phyloP scores from a whole-genome alignment of 30 jellyfish, hydroid and myxozoan species.

The Hydra vulgaris region DNA sequence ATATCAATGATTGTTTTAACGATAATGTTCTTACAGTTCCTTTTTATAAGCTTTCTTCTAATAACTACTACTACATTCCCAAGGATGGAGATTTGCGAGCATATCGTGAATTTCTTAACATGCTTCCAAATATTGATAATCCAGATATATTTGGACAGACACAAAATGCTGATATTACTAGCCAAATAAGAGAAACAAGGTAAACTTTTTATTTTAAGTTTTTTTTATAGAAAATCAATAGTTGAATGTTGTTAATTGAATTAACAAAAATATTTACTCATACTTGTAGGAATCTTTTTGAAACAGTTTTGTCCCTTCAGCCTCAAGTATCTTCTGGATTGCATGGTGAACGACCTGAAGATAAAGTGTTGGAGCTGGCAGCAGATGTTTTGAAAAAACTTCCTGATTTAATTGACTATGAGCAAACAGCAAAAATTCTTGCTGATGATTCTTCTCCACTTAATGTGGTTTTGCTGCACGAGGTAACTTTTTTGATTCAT shows the following conservation, averaged over 20 bases:
- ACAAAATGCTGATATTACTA: slow-evolving; percentile 96
- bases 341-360: slow-evolving; percentile 87
- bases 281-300: slow-evolving; percentile 57
- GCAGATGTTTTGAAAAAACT: slow-evolving; percentile 77
- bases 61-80: slow-evolving; percentile 71
- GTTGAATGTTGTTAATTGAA: neutral
- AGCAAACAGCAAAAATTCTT: slow-evolving; percentile 72
- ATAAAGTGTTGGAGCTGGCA: slow-evolving; percentile 74
- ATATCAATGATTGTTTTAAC: slow-evolving; percentile 71
- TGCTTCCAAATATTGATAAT: slow-evolving; percentile 87
- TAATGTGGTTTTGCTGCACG: slow-evolving; percentile 91
- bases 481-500: slow-evolving; percentile 44
- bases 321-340: slow-evolving; percentile 91
- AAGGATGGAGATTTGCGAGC: slow-evolving; percentile 81
- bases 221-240: too few relatives aligned
- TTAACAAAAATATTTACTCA: neutral
- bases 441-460: slow-evolving; percentile 91
- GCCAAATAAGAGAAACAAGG: slow-evolving; percentile 96
- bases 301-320: slow-evolving; percentile 79
- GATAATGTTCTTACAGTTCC: slow-evolving; percentile 62
- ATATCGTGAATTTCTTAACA: slow-evolving; percentile 77
- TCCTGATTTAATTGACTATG: slow-evolving; percentile 88
- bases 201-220: slow-evolving; percentile 7
- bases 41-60: slow-evolving; percentile 69
- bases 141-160: slow-evolving; percentile 98